A percentile compares a stretch with the other conserved stretches of the same genome.
phyloP scores from a whole-genome alignment of 2,113 vertebrate genomes.

The Columba livia region DNA sequence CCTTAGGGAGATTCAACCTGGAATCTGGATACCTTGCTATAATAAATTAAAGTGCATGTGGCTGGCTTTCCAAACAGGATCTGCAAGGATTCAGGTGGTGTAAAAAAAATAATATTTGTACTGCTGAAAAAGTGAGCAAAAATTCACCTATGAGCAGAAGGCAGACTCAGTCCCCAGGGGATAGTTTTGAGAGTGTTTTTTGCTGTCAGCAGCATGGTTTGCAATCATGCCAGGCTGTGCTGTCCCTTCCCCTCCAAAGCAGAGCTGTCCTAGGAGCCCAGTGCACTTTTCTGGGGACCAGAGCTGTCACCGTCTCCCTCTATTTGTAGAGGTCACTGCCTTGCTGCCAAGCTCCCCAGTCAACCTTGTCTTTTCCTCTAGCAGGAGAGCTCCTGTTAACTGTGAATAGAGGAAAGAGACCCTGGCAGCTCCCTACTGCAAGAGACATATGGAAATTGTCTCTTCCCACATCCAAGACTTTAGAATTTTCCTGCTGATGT shows the following conservation, averaged over 20 bases:
- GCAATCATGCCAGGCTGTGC: background rate
- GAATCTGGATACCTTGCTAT: background rate
- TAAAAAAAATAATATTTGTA: background rate
- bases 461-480: background rate
- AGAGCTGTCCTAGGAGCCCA: background rate
- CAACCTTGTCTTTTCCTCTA: background rate
- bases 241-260: background rate
- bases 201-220: background rate
- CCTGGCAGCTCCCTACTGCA: background rate
- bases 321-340: conserved; percentile 28
- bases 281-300: background rate
- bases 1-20: background rate
- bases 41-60: background rate
- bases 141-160: background rate
- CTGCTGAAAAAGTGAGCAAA: background rate
- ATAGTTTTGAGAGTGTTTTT: background rate
- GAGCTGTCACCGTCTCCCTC: background rate
- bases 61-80: background rate
- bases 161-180: background rate
- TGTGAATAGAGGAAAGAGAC: background rate
- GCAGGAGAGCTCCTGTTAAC: background rate
- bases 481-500: background rate
- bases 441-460: background rate
- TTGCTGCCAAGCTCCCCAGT: background rate
- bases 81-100: background rate